Base-by-base conservation (phyloP, 2,113 vertebrate species). In the Xyliphius kryptos region DNA sequence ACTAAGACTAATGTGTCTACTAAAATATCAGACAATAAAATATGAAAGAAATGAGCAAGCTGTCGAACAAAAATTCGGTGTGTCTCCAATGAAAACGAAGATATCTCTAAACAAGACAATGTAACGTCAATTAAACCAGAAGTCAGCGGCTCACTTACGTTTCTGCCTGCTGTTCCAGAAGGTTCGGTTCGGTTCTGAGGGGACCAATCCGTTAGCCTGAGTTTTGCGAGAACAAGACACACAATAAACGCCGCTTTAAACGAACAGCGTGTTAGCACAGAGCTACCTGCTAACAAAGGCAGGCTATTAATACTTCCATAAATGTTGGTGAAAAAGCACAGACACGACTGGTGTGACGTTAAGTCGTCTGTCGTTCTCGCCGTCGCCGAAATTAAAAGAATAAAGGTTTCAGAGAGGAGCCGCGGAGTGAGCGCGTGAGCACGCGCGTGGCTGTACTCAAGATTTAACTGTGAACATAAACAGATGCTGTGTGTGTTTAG, bases 231-330 rank as follows among this genome's bases (percentile, higher is more conserved):
- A 2, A 36, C 1, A 2, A 19, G 9, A 21, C 38, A 5, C 19
- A 64, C 41, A 64, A 55, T 38, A 56, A 48, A 46, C n/a, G 11
- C 15, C 15, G 21, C 14, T n/a, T 9, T 37, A 26, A 15, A 53
- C 20, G 44, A 19, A 50, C 41, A 17, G 21, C 36, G 62, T 53
- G 37, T 38, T 43, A 52, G 20, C 54, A 56, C 62, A 46, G 20
- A 20, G 62, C 62, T 54, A 72, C 63, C 59, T 70, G 72, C 72
- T 74, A 74, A 74, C 72, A 74, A 74, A 74, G 55, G 46, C 68
- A 74, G 59, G 54, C 51, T 59, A 12, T 26, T 43, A 63, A 58
- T 46, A 58, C 40, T 38, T 63, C 22, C 26, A 26, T 19, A 51
- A 55, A 60, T 60, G 43, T 16, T 53, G 22, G 38, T 16, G 47